phyloP scores from a whole-genome alignment of 2,113 vertebrate genomes.

The Octodon degus region DNA sequence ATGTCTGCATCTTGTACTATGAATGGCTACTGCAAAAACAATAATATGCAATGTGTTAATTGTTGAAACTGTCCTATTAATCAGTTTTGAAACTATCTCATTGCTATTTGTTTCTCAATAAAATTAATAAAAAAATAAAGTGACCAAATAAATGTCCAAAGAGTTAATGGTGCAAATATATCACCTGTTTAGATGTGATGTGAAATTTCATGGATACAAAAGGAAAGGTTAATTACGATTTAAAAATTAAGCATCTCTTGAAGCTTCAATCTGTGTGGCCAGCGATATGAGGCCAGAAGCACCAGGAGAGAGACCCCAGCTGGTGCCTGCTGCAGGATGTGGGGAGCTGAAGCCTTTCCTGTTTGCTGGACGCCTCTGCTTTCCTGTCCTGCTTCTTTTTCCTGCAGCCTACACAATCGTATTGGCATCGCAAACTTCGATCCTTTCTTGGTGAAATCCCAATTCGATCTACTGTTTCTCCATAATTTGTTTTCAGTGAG shows the following conservation, averaged over 20 bases:
- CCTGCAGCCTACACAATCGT: neutral
- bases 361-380: neutral
- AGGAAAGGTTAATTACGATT: neutral
- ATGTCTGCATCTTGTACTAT: too few species aligned
- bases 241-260: neutral
- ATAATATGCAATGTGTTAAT: too few species aligned
- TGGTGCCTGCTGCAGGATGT: neutral
- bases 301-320: fast-evolving
- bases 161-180: neutral
- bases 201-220: neutral
- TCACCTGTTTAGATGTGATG: neutral
- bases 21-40: too few species aligned
- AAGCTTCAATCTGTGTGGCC: neutral
- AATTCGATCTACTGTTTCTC: neutral
- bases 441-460: slow-evolving; percentile 1
- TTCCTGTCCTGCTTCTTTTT: neutral
- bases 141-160: neutral
- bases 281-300: neutral
- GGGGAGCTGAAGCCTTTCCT: neutral
- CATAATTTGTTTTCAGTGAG: neutral
- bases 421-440: neutral
- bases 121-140: neutral
- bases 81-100: too few species aligned
- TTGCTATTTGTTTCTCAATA: too few species aligned
- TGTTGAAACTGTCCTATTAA: too few species aligned